phyloP scores from a whole-genome alignment of 2,797 vertebrate species.

The Labroides dimidiatus region DNA sequence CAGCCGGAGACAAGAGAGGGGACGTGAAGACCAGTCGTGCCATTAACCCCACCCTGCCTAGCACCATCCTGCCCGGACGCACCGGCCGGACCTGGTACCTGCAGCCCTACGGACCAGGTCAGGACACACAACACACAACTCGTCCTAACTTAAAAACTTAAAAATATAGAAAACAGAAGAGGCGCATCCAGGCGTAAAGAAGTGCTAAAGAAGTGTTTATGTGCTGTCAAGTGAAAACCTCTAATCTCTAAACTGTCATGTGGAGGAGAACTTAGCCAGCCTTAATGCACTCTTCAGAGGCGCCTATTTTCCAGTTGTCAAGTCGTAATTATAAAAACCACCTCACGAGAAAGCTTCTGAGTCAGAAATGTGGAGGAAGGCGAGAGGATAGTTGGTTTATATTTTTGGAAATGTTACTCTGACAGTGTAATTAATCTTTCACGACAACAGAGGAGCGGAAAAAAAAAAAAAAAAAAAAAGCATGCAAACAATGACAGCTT shows the following conservation, averaged over 20 bases:
- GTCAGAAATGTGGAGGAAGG: conserved; percentile 13
- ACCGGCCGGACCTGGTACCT: conserved; percentile 96
- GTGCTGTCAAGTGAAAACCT: conserved; percentile 47
- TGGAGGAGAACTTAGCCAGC: conserved; percentile 18
- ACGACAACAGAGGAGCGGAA: not conserved
- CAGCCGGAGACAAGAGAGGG: conserved; percentile 89
- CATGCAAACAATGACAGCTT: not conserved
- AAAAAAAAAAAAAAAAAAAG: conserved; percentile 2
- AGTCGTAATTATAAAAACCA: conserved; percentile 22
- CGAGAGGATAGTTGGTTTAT: not conserved
- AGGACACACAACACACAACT: conserved; percentile 35
- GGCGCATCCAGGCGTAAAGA: not conserved
- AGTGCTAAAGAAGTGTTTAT: conserved; percentile 15
- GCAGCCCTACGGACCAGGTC: conserved; percentile 96
- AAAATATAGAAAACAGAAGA: not conserved
- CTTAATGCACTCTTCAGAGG: conserved; percentile 15
- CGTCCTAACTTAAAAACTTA: not conserved
- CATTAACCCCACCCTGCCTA: conserved; percentile 90
- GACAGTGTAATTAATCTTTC: conserved; percentile 23
- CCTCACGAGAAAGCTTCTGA: not conserved
- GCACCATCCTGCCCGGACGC: conserved; percentile 87
- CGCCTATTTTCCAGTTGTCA: conserved; percentile 37
- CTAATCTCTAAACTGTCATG: conserved; percentile 39
- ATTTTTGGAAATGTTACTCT: conserved; percentile 4
- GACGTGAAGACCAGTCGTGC: conserved; percentile 97